A percentile compares a stretch with the other conserved stretches of the same genome.
phyloP scores from a whole-genome alignment of 2,888 invertebrate genomes.

The Leucophora obtusa region DNA sequence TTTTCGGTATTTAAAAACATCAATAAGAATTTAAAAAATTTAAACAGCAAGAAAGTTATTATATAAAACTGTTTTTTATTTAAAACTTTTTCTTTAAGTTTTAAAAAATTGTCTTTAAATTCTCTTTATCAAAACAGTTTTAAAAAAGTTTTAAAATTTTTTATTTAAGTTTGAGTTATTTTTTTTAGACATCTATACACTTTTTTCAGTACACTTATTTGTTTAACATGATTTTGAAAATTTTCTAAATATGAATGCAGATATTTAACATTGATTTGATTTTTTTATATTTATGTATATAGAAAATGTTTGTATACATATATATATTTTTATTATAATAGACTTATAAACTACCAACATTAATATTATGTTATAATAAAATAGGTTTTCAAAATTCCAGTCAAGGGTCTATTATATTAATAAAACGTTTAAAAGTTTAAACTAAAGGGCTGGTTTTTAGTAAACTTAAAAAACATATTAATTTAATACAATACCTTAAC shows the following conservation, averaged over 20 bases:
- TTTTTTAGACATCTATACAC: constrained; percentile 54
- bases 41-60: background rate
- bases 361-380: constrained; percentile 11
- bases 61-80: background rate
- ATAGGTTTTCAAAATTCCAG: constrained; percentile 41
- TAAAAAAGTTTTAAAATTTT: constrained; percentile 9
- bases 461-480: constrained; percentile 41
- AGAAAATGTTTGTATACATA: constrained; percentile 43
- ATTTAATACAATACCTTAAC: constrained; percentile 55
- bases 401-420: constrained; percentile 41
- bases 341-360: constrained; percentile 58
- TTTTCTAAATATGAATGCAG: constrained; percentile 40
- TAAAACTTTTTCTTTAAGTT: background rate
- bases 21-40: constrained; percentile 34
- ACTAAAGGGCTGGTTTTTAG: constrained; percentile 63
- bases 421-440: constrained; percentile 49
- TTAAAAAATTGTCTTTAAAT: background rate
- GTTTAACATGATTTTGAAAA: background rate
- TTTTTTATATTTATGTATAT: constrained; percentile 41
- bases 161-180: constrained; percentile 3
- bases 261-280: constrained; percentile 29
- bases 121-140: constrained; percentile 18
- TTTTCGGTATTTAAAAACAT: constrained; percentile 36
- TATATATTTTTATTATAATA: constrained; percentile 28
- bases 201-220: constrained; percentile 60